These are phyloP conservation scores for Lithobates sylvaticus DNA, from an alignment of 2,797 vertebrate genomes.

Conservation along the genomic window DNA sequence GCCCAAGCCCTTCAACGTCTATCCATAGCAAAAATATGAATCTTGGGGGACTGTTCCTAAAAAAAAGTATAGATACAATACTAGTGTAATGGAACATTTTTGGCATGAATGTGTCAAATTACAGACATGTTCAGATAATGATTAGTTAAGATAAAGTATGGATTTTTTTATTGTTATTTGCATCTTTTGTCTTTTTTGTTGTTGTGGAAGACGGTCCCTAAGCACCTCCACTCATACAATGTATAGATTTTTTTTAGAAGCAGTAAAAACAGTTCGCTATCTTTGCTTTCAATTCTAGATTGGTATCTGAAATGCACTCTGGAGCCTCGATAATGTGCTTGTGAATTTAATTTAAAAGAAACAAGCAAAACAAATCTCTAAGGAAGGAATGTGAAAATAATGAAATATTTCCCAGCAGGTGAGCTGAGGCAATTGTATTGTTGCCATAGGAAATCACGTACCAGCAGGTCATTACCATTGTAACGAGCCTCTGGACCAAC, in stretches of 20 bases:
- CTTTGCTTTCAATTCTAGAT: slow-evolving; percentile 49
- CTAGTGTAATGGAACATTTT: not conserved
- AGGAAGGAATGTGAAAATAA: slow-evolving; percentile 81
- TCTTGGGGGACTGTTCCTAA: no score
- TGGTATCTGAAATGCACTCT: slow-evolving; percentile 78
- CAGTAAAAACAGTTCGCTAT: slow-evolving; percentile 50
- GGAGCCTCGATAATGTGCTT: slow-evolving; percentile 77
- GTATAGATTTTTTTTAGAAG: slow-evolving; percentile 52
- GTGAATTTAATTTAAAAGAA: slow-evolving; percentile 84
- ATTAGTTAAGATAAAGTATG: not conserved
- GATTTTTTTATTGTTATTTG: slow-evolving; percentile 22
- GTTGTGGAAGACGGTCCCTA: not conserved
- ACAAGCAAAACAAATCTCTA: slow-evolving; percentile 82
- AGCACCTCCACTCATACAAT: slow-evolving; percentile 16
- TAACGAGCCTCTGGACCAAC: slow-evolving; percentile 85
- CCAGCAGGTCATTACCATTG: slow-evolving; percentile 83
- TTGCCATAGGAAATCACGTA: slow-evolving; percentile 79
- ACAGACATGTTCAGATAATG: not conserved
- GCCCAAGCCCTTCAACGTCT: no score
- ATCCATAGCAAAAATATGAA: no score
- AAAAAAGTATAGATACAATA: no score
- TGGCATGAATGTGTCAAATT: not conserved
- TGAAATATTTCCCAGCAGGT: slow-evolving; percentile 86
- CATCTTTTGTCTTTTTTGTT: slow-evolving; percentile 14
- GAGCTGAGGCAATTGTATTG: slow-evolving; percentile 81